Percentiles rank a stretch among this genome's conserved stretches.
Conservation (phyloP, 2,797 vertebrate species). For the Neosilurus hyrtlii region DNA sequence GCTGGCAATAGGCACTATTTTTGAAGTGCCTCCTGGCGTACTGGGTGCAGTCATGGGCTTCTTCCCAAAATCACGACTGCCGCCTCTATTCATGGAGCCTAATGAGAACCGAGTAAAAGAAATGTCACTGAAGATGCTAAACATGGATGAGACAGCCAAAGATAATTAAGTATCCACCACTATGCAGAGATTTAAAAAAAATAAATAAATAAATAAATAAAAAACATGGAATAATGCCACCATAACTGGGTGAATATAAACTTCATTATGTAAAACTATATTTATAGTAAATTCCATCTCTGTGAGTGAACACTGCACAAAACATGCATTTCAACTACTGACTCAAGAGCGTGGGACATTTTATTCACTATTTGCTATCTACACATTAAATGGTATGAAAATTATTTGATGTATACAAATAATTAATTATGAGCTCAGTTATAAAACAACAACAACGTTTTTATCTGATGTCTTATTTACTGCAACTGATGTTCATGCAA, state of each 20-base stretch:
- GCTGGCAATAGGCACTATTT: slow-evolving; percentile 92
- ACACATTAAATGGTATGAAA: background rate
- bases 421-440: background rate
- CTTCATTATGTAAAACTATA: background rate
- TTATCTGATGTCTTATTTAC: background rate
- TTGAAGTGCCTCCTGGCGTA: slow-evolving; percentile 81
- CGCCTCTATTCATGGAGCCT: slow-evolving; percentile 68
- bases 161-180: slow-evolving; percentile 57
- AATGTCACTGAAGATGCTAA: slow-evolving; percentile 36
- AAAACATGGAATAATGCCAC: background rate
- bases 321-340: background rate
- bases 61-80: slow-evolving; percentile 77
- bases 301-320: background rate
- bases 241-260: background rate
- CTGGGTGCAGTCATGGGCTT: slow-evolving; percentile 63
- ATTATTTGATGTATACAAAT: background rate
- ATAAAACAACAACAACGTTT: no score
- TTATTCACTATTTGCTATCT: background rate
- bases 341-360: background rate
- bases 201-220: background rate
- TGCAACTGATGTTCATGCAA: background rate
- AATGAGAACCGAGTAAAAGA: slow-evolving; percentile 45
- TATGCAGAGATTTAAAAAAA: slow-evolving; percentile 49
- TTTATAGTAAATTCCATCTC: background rate
- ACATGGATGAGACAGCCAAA: slow-evolving; percentile 43